These are phyloP conservation scores for Synergus laeviventris DNA, from an alignment of 2,888 invertebrate genomes.

Conservation along the genomic window DNA sequence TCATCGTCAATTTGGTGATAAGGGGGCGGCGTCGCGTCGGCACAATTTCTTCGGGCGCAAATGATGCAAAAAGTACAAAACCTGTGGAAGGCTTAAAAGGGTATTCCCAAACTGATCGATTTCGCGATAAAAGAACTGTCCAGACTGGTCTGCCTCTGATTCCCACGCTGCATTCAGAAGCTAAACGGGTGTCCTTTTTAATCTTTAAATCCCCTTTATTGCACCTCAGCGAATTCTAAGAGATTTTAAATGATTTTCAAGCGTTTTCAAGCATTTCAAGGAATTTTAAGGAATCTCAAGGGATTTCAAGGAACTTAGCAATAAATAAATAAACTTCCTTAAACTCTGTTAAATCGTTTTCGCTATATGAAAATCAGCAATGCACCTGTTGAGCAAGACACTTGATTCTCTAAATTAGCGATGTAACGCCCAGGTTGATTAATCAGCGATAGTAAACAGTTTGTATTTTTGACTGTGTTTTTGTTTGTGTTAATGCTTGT, in stretches of 20 bases:
- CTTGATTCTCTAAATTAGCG: slow-evolving; percentile 34
- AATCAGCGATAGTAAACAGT: slow-evolving; percentile 54
- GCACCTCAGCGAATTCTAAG: not conserved
- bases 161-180: slow-evolving; percentile 49
- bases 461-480: too few relatives aligned
- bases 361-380: slow-evolving; percentile 30
- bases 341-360: too few relatives aligned
- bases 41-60: slow-evolving; percentile 23
- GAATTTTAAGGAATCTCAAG: too few relatives aligned
- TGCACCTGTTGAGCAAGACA: slow-evolving; percentile 34
- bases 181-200: slow-evolving; percentile 46
- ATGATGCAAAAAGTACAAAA: slow-evolving; percentile 35
- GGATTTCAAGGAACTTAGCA: too few relatives aligned
- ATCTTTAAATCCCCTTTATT: slow-evolving; percentile 30
- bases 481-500: too few relatives aligned
- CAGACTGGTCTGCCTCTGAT: slow-evolving; percentile 47
- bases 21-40: slow-evolving; percentile 34
- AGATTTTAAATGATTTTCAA: not conserved
- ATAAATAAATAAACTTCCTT: too few relatives aligned
- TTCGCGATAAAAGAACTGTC: slow-evolving; percentile 52
- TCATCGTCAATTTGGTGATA: slow-evolving; percentile 41
- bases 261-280: not conserved
- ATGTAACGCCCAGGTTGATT: slow-evolving; percentile 43
- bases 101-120: slow-evolving; percentile 52
- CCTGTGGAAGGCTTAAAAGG: slow-evolving; percentile 43